Base-by-base conservation (phyloP, 92 coral and sea anemone genomes). In the Bergia sp. region DNA sequence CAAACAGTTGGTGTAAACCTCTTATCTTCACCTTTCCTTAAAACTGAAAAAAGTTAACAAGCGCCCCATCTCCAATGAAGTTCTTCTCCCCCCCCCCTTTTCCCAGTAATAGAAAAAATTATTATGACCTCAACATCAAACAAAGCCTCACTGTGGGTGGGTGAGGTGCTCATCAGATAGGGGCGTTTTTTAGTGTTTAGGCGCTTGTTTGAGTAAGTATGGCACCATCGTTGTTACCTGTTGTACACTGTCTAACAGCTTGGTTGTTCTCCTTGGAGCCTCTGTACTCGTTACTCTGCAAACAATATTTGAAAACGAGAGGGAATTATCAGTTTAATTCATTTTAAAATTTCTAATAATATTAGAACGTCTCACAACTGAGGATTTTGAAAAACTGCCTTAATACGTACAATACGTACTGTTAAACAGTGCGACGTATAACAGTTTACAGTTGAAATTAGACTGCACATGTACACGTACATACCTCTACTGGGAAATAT, bases 401-500 rank as follows among this genome's bases (percentile, higher is more conserved):
- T 18, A 8, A 53, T 8, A 53, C 58, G 18, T 37, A 37, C 23
- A 57, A 4, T 55, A 9, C 0, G 39, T 38, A 6, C 12, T 72
- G 37, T 72, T 36, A 29, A 29, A 29, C 29, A 29, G 29, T 29
- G 29, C 29, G 29, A 29, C 29, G 29, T 29, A 29, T 29, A 29
- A 29, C 29, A 29, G 29, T 29, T 7, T 36, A 2, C 18, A 1
- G 76, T 15, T 5, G 20, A 73, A 11, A 37, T 72, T 18, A 41
- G 10, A 43, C 3, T 44, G 57, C 76, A 45, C 0, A 7, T 53
- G 58, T 53, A 45, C 0, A 7, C 13, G 58, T 53, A 61, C 69
- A 18, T 84, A 84, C 87, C 87, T 84, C 79, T 45, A 44, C 65
- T 12, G 90, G 86, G 77, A 92, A 92, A 88, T 92, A 89, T 1